Conservation (phyloP, 2,797 vertebrate genomes). For the Adrianichthys oophorus region DNA sequence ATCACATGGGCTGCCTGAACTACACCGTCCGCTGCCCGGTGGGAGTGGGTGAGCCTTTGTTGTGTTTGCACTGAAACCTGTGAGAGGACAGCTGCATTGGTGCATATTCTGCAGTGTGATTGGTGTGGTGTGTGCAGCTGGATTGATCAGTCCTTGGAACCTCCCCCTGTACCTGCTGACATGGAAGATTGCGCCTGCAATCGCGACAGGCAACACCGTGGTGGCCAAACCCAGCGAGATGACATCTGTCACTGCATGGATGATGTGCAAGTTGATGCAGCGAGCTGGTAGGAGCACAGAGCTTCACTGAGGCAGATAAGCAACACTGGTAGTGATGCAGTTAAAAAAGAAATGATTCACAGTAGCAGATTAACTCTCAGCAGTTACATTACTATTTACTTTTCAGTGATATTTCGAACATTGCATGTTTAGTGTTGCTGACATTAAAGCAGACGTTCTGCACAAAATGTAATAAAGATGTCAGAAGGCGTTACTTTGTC, state of each 20-base stretch:
- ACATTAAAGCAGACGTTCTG: no score
- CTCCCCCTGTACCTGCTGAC: conserved; percentile 93
- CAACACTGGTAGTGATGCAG: no score
- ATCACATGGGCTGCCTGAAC: conserved; percentile 84
- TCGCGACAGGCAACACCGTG: conserved; percentile 91
- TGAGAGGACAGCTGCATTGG: accelerated
- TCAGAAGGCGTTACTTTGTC: no score
- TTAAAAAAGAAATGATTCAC: not conserved
- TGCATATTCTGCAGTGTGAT: not conserved
- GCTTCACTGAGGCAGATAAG: no score
- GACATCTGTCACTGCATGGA: conserved; percentile 97
- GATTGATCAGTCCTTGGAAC: conserved; percentile 97
- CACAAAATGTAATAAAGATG: no score
- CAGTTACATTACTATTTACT: no score
- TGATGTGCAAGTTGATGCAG: conserved; percentile 91
- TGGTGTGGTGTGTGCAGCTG: conserved; percentile 76
- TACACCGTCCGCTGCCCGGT: conserved; percentile 88
- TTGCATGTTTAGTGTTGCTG: no score
- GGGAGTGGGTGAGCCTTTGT: conserved; percentile 84
- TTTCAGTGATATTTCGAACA: no score
- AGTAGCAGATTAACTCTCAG: no score
- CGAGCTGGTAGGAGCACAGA: conserved; percentile 83
- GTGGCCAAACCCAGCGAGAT: conserved; percentile 98
- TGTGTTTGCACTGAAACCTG: not conserved
- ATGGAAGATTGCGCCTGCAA: conserved; percentile 96